These are phyloP conservation scores for Actenoides lindsayi DNA, from an alignment of 2,113 vertebrate genomes.

Conservation along the genomic window DNA sequence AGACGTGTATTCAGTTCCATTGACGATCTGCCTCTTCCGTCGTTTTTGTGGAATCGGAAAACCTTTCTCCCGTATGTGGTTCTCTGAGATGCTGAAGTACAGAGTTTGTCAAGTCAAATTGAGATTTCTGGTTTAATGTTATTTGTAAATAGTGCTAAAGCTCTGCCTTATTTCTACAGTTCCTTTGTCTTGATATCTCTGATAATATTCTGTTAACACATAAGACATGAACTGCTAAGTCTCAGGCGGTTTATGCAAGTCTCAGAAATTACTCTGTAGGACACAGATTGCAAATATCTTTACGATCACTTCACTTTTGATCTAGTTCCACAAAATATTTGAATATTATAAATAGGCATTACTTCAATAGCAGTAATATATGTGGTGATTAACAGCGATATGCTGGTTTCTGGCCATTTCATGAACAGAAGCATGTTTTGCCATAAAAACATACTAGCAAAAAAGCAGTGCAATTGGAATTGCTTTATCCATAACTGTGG, in stretches of 20 bases:
- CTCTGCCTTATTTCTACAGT: background rate
- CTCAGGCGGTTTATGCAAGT: background rate
- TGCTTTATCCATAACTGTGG: slow-evolving; percentile 41
- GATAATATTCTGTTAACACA: background rate
- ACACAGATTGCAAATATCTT: background rate
- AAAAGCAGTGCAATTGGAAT: background rate
- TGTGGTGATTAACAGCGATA: background rate
- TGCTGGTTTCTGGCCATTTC: slow-evolving; percentile 9
- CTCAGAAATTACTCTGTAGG: background rate
- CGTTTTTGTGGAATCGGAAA: background rate
- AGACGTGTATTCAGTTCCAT: background rate
- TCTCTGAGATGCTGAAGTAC: background rate
- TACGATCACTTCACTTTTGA: background rate
- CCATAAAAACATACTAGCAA: background rate
- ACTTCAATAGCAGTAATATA: background rate
- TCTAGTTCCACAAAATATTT: background rate
- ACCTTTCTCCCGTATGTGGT: background rate
- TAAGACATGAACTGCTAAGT: background rate
- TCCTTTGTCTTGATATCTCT: background rate
- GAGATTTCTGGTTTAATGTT: background rate
- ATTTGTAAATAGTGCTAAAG: background rate
- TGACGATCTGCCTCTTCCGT: background rate
- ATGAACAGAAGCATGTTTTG: slow-evolving; percentile 15
- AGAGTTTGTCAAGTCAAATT: background rate
- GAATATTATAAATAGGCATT: slow-evolving; percentile 1